A percentile compares a stretch with the other conserved stretches of the same genome.
phyloP scores from a whole-genome alignment of 2,888 invertebrate species.

The Pristionchus arcanus region DNA sequence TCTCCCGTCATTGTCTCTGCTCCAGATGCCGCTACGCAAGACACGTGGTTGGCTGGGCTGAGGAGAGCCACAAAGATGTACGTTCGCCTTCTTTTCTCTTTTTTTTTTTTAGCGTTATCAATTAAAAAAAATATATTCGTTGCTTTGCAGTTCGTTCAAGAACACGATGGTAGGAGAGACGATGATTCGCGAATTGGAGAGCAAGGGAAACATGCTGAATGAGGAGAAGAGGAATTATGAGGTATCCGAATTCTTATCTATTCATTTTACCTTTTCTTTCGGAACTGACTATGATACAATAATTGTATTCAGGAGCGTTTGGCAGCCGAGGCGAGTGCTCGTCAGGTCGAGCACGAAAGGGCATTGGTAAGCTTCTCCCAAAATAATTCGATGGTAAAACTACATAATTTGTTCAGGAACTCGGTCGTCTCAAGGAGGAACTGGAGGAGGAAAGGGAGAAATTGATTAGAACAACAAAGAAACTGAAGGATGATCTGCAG shows the following conservation, averaged over 20 bases:
- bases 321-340: conserved; percentile 67
- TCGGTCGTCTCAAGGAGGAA: conserved; percentile 80
- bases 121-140: too few relatives aligned
- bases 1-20: conserved; percentile 72
- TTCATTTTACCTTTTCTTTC: not conserved
- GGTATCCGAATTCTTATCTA: conserved; percentile 44
- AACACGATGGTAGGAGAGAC: conserved; percentile 73
- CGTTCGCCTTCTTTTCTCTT: not conserved
- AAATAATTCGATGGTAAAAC: too few relatives aligned
- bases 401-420: conserved; percentile 71
- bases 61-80: conserved; percentile 74
- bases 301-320: conserved; percentile 67
- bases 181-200: conserved; percentile 70
- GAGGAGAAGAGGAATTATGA: conserved; percentile 69
- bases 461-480: conserved; percentile 80
- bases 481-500: conserved; percentile 80
- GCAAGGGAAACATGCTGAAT: conserved; percentile 66
- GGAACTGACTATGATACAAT: not conserved
- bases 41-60: conserved; percentile 71
- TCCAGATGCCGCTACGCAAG: conserved; percentile 68
- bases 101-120: too few relatives aligned
- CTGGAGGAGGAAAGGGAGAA: conserved; percentile 81
- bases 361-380: conserved; percentile 68
- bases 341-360: conserved; percentile 69
- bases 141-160: conserved; percentile 71